Base-by-base conservation (phyloP, 64 coral and sea anemone genomes). In the Stichodactyla mertensii region DNA sequence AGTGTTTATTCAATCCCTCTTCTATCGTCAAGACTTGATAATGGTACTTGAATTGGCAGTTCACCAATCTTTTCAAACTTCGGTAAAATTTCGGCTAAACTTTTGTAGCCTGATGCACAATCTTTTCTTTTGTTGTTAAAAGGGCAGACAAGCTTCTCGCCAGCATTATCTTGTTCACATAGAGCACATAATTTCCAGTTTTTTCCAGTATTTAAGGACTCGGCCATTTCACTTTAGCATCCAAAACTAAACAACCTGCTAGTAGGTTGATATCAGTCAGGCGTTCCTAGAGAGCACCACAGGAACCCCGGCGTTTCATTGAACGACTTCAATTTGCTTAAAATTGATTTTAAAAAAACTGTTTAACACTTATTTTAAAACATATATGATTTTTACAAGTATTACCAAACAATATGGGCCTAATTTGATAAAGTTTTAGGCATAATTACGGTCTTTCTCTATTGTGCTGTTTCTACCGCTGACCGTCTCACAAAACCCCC, bases 11-110 rank as follows among this genome's bases (percentile, higher is more conserved):
- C 78, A 16, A 88, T 82, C 62, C 87, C 87, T 51, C 45, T 64
- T 82, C 77, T 78, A 61, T 88, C 56, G 77, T 88, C 87, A 51
- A 88, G 19, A 53, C 58, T 51, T 1, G 88, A 83, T 61, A 88
- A 66, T 4, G 87, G 78, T 60, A 88, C 87, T 82, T 88, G 77
- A 88, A 88, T 88, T 56, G 87, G 87, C 36, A 82, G 52, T 51
- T 88, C 77, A 31, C 70, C 87, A 88, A 66, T 61, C 18, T 88
- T 31, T 61, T 52, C 24, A 10, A 88, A 88, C 87, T 88, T 88
- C 58, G 82, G 64, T 52, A n/a, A n/a, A n/a, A n/a, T n/a, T n/a
- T n/a, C n/a, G n/a, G n/a, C n/a, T n/a, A n/a, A 13, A 82, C 58
- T 51, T 45, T 78, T 64, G 24, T 82, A 88, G 19, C 87, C 78